phyloP scores from a whole-genome alignment of 2,797 vertebrate genomes.

The Sebastes iracundus region DNA sequence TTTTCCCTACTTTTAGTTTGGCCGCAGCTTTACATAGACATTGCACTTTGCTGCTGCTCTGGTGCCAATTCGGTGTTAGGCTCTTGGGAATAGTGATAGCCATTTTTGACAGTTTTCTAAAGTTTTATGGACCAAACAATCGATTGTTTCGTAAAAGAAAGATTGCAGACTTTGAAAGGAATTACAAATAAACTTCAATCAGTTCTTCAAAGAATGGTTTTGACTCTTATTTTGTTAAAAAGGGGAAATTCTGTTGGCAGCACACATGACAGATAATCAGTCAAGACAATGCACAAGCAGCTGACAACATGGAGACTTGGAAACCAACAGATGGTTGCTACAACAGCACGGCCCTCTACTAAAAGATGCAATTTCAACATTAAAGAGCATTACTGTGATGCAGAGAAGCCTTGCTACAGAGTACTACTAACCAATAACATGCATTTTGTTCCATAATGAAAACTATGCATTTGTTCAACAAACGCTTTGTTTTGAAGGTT shows the following conservation, averaged over 20 bases:
- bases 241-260: neutral
- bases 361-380: neutral
- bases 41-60: too few relatives aligned
- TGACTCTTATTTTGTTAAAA: neutral
- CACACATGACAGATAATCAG: neutral
- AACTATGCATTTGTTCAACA: neutral
- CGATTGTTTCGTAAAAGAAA: neutral
- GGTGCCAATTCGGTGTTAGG: too few relatives aligned
- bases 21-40: too few relatives aligned
- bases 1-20: too few relatives aligned
- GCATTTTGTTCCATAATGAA: neutral
- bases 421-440: neutral
- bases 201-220: neutral
- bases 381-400: neutral
- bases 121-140: neutral
- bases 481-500: conserved; percentile 19
- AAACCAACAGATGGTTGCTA: conserved; percentile 10
- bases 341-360: neutral
- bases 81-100: neutral
- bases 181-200: neutral
- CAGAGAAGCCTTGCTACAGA: neutral
- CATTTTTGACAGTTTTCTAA: neutral
- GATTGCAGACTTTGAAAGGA: neutral
- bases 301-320: neutral
- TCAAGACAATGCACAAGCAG: conserved; percentile 1